phyloP scores from a whole-genome alignment of 37 sponge, comb jelly and placozoan genomes.

The Chondrilla cf. caribensis region DNA sequence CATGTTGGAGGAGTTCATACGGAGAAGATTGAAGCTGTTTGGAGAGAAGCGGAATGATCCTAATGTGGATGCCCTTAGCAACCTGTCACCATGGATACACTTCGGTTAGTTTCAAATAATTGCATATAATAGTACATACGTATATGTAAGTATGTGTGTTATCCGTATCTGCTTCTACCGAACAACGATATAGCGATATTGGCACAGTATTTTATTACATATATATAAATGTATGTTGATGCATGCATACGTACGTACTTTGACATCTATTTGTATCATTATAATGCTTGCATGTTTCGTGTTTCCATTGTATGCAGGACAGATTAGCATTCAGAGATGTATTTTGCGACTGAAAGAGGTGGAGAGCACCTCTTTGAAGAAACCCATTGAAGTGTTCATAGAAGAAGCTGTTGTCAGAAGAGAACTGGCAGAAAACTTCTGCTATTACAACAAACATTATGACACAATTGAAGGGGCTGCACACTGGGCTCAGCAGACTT shows the following conservation, averaged over 20 bases:
- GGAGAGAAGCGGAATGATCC: conserved; percentile 38
- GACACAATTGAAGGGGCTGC: conserved; percentile 40
- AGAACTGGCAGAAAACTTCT: conserved; percentile 57
- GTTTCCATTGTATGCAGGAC: conserved; percentile 2
- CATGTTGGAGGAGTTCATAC: conserved; percentile 26
- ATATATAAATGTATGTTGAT: too few species aligned
- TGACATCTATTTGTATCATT: too few species aligned
- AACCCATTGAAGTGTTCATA: conserved; percentile 32
- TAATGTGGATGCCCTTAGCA: conserved; percentile 23
- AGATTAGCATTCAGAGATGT: conserved; percentile 42
- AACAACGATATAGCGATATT: too few species aligned
- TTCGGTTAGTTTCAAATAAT: conserved; percentile 7
- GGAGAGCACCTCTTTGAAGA: neutral
- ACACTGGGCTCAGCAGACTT: conserved; percentile 39
- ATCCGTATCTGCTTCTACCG: too few species aligned
- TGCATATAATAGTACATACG: too few species aligned
- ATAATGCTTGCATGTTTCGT: too few species aligned
- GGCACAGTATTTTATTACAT: too few species aligned
- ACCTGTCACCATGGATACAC: conserved; percentile 43
- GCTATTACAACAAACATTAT: conserved; percentile 52
- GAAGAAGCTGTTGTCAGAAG: conserved; percentile 50
- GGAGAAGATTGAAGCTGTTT: conserved; percentile 10
- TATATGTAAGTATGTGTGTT: too few species aligned
- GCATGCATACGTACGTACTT: too few species aligned
- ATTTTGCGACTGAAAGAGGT: conserved; percentile 16